phyloP scores from a whole-genome alignment of 1,140 invertebrate genomes.

The Trachelipus rathkii region DNA sequence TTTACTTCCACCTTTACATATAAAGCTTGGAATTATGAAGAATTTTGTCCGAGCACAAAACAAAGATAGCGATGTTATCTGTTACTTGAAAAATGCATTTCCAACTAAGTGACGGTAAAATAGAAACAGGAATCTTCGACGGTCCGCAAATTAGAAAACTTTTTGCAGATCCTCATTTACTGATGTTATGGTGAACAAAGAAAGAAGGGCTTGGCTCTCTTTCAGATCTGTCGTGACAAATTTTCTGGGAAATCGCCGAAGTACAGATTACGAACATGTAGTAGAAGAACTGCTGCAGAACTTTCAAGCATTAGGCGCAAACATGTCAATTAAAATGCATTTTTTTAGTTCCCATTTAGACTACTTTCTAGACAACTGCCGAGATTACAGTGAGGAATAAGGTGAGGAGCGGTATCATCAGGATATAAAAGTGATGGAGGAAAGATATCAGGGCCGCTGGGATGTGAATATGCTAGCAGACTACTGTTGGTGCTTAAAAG shows the following conservation, averaged over 20 bases:
- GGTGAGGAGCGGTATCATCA: slow-evolving; percentile 11
- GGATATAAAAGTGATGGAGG: background rate
- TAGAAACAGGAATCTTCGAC: slow-evolving; percentile 8
- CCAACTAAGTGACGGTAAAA: background rate
- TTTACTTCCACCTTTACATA: too few species aligned
- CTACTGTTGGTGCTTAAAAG: slow-evolving; percentile 9
- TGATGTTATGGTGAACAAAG: slow-evolving; percentile 21
- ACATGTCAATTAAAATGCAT: slow-evolving; percentile 33
- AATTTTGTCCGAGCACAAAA: too few species aligned
- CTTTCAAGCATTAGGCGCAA: slow-evolving; percentile 24
- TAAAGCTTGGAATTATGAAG: too few species aligned
- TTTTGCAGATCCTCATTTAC: background rate
- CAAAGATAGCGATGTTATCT: too few species aligned
- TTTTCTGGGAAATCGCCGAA: slow-evolving; percentile 16
- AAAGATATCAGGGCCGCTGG: background rate
- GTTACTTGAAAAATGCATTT: too few species aligned
- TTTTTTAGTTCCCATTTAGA: slow-evolving; percentile 27
- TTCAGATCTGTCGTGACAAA: slow-evolving; percentile 14
- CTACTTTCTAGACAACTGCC: slow-evolving; percentile 29
- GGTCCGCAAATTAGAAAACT: slow-evolving; percentile 13
- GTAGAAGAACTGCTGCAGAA: slow-evolving; percentile 16
- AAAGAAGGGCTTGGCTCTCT: slow-evolving; percentile 9
- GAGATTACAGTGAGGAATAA: slow-evolving; percentile 4
- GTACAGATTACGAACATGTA: slow-evolving; percentile 9
- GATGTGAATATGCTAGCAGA: background rate